Conservation (phyloP, 2,113 vertebrate genomes). For the Diphyllodes magnificus region DNA sequence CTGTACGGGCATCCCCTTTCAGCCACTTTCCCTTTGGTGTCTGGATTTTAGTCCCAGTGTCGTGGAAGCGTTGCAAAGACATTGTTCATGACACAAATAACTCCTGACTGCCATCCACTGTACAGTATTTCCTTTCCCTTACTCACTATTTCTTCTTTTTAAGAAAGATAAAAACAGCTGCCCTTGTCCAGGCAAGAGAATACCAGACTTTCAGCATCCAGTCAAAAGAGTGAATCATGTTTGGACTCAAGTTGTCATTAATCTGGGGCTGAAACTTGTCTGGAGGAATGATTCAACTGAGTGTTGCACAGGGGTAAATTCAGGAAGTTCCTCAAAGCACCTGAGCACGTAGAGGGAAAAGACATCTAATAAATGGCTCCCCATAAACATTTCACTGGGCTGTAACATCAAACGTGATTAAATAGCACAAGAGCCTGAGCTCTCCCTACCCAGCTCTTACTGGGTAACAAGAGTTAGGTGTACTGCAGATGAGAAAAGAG, state of each 20-base stretch:
- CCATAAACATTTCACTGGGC: not conserved
- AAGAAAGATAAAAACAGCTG: not conserved
- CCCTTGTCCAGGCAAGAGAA: not conserved
- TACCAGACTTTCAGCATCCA: not conserved
- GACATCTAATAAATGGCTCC: not conserved
- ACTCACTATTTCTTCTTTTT: not conserved
- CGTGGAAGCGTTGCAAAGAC: not conserved
- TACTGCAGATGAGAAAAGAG: not conserved
- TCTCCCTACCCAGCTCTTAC: not conserved
- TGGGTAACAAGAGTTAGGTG: not conserved
- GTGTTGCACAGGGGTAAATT: not conserved
- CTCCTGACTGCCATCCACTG: not conserved
- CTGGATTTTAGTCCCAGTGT: not conserved
- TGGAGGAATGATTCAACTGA: not conserved
- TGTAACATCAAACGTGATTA: not conserved
- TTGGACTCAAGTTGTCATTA: not conserved
- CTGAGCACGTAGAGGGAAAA: not conserved
- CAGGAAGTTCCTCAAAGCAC: conserved; percentile 3
- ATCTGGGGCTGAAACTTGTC: not conserved
- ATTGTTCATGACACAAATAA: conserved; percentile 7
- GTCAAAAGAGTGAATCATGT: not conserved
- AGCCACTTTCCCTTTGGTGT: not conserved
- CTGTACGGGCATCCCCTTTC: not conserved
- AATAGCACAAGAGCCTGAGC: not conserved
- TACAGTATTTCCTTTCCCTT: not conserved